A percentile compares a stretch with the other conserved stretches of the same genome.
Conservation (phyloP, 2,113 vertebrate genomes). For the Mesembrinibis cayennensis region DNA sequence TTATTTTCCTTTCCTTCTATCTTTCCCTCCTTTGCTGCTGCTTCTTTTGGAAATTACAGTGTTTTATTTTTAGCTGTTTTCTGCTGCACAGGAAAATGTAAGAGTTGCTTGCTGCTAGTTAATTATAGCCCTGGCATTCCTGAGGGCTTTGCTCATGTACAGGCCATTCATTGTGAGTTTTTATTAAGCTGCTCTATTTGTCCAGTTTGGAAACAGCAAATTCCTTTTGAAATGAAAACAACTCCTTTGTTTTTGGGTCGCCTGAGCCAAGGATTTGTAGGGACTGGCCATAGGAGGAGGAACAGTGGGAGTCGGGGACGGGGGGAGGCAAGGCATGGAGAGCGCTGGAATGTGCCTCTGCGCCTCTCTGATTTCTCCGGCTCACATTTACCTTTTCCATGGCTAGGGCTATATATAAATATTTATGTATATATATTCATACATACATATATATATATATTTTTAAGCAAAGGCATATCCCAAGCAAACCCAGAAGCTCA, state of each 20-base stretch:
- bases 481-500: not conserved
- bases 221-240: conserved; percentile 71
- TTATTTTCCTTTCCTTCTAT: conserved; percentile 43
- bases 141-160: conserved; percentile 73
- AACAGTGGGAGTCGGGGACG: not conserved
- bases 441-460: conserved; percentile 17
- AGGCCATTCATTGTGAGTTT: conserved; percentile 74
- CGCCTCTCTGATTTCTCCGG: not conserved
- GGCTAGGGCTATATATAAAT: conserved; percentile 34
- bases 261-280: conserved; percentile 58
- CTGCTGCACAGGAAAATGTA: conserved; percentile 72
- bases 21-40: conserved; percentile 46
- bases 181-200: conserved; percentile 73
- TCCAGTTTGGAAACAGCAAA: conserved; percentile 73
- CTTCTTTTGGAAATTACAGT: conserved; percentile 68
- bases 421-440: conserved; percentile 56
- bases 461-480: conserved; percentile 9
- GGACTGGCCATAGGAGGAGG: conserved; percentile 29
- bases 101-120: conserved; percentile 74
- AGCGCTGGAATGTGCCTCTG: not conserved
- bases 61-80: conserved; percentile 75
- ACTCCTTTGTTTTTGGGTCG: conserved; percentile 61
- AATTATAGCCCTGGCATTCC: conserved; percentile 75
- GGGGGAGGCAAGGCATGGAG: not conserved
- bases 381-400: conserved; percentile 2